A percentile compares a stretch with the other conserved stretches of the same genome.
phyloP scores from a whole-genome alignment of 2,797 vertebrate genomes.

The Sternarchorhynchus goeldii region DNA sequence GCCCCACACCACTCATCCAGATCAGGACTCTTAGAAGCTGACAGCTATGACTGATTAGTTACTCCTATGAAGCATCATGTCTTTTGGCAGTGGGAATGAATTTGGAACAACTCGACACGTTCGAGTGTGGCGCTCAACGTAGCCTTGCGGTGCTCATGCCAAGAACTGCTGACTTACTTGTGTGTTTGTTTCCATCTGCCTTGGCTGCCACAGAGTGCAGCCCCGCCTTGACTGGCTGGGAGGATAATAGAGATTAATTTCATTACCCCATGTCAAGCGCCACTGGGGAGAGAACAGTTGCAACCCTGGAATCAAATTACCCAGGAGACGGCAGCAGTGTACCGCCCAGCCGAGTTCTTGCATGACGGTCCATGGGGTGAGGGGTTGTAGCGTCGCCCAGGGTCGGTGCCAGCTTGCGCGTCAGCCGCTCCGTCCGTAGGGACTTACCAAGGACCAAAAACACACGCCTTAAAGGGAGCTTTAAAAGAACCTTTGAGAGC shows the following conservation, averaged over 20 bases:
- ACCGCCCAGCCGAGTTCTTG: conserved; percentile 25
- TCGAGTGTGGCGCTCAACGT: neutral
- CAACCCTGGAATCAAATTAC: conserved; percentile 68
- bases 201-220: conserved; percentile 49
- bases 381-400: conserved; percentile 7
- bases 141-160: neutral
- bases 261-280: conserved; percentile 67
- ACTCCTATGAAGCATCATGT: conserved; percentile 5
- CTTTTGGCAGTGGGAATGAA: conserved; percentile 5
- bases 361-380: conserved; percentile 42
- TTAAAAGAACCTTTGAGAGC: neutral
- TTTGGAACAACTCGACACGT: conserved; percentile 28
- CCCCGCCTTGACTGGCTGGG: conserved; percentile 41
- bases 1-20: neutral
- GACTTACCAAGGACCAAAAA: neutral
- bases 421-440: neutral
- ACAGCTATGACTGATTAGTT: conserved; percentile 13
- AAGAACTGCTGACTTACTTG: conserved; percentile 45
- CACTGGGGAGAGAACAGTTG: conserved; percentile 68
- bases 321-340: conserved; percentile 39
- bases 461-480: neutral
- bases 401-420: neutral
- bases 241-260: conserved; percentile 65
- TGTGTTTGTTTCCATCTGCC: conserved; percentile 49
- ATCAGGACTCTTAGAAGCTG: neutral